phyloP scores from a whole-genome alignment of 2,888 invertebrate species.

The Erpobdella octoculata region DNA sequence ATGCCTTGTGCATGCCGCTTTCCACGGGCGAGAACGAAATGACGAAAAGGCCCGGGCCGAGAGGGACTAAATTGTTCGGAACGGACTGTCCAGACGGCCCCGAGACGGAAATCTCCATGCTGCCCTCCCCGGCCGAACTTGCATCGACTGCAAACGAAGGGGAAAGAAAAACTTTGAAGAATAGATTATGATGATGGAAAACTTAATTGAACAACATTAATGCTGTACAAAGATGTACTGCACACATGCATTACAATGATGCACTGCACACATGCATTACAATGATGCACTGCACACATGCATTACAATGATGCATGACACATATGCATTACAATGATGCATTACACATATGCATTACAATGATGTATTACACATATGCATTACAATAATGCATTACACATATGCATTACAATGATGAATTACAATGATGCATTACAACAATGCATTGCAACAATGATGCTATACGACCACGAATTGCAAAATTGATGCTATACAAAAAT shows the following conservation, averaged over 20 bases:
- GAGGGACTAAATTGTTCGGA: slow-evolving; percentile 55
- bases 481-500: no score
- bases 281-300: no score
- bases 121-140: slow-evolving; percentile 87
- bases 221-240: not conserved
- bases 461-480: no score
- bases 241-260: not conserved
- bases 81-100: slow-evolving; percentile 35
- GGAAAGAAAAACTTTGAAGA: no score
- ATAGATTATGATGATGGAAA: no score
- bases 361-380: not conserved
- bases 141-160: slow-evolving; percentile 64
- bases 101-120: slow-evolving; percentile 86
- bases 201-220: no score
- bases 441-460: no score
- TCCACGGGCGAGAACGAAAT: slow-evolving; percentile 89
- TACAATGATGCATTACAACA: no score
- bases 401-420: not conserved
- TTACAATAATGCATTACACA: not conserved
- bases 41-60: slow-evolving; percentile 80
- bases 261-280: no score
- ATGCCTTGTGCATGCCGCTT: slow-evolving; percentile 79
- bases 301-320: no score
- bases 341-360: no score
- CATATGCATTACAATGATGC: no score